Conservation (phyloP, 64 coral and sea anemone genomes). For the Acropora tenuis region DNA sequence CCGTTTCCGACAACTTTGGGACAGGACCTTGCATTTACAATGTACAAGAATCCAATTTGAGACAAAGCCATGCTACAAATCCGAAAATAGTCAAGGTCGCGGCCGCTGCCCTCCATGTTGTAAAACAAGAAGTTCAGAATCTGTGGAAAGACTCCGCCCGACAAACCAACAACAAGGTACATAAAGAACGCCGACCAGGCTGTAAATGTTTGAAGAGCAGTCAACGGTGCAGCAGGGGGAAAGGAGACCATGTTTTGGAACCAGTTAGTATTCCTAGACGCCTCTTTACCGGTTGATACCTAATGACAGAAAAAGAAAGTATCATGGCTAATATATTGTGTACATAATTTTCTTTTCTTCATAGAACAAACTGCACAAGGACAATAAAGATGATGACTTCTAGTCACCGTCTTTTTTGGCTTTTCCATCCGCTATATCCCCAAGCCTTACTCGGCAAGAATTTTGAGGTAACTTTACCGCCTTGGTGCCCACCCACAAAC, state of each 20-base stretch:
- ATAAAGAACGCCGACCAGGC: background rate
- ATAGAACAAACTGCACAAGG: no score
- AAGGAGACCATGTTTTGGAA: slow-evolving; percentile 33
- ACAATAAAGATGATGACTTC: no score
- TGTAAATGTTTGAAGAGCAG: background rate
- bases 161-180: background rate
- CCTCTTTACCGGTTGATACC: background rate
- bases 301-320: background rate
- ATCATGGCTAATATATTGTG: no score
- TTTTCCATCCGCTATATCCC: no score
- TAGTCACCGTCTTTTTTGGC: no score
- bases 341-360: no score
- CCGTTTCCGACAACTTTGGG: slow-evolving; percentile 14
- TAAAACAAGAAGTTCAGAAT: background rate
- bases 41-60: slow-evolving; percentile 46
- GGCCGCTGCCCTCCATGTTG: slow-evolving; percentile 5
- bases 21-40: slow-evolving; percentile 3
- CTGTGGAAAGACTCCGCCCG: background rate
- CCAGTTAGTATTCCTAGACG: background rate
- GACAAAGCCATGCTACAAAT: background rate
- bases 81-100: background rate
- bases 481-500: no score
- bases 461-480: no score
- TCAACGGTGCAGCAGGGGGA: background rate
- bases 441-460: no score